These are phyloP conservation scores for Orthosia gracilis DNA, from an alignment of 2,888 invertebrate species.

Conservation along the genomic window DNA sequence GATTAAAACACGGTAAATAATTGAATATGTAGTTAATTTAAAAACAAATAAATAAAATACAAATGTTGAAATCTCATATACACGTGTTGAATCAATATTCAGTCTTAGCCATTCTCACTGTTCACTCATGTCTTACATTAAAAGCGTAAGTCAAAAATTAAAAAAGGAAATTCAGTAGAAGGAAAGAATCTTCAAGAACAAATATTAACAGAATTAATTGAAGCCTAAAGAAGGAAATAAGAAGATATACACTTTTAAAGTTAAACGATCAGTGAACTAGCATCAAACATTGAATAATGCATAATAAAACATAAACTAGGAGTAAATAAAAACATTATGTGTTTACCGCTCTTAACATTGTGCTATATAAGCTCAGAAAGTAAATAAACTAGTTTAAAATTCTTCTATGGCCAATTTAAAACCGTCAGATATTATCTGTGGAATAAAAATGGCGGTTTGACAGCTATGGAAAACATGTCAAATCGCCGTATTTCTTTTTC, in stretches of 20 bases:
- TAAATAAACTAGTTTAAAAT: background rate
- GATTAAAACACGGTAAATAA: slow-evolving; percentile 45
- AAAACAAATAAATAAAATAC: slow-evolving; percentile 65
- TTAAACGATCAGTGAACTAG: slow-evolving; percentile 63
- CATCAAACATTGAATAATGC: slow-evolving; percentile 63
- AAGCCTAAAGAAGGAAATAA: background rate
- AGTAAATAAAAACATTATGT: slow-evolving; percentile 31
- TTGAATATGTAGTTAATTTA: slow-evolving; percentile 48
- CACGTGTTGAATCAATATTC: slow-evolving; percentile 71
- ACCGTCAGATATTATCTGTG: no score
- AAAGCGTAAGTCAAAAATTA: background rate
- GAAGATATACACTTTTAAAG: slow-evolving; percentile 20
- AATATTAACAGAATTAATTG: background rate
- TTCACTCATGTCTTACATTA: slow-evolving; percentile 49
- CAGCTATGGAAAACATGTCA: no score
- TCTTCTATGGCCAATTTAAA: background rate
- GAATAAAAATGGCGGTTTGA: no score
- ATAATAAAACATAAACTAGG: slow-evolving; percentile 44
- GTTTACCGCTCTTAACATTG: slow-evolving; percentile 11
- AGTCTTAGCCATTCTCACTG: slow-evolving; percentile 74
- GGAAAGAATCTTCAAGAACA: background rate
- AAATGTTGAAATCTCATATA: slow-evolving; percentile 70
- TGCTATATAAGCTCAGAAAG: background rate
- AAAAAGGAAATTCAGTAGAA: background rate
- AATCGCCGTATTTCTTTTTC: no score